phyloP scores from a whole-genome alignment of 2,113 vertebrate genomes.

The Tautogolabrus adspersus region DNA sequence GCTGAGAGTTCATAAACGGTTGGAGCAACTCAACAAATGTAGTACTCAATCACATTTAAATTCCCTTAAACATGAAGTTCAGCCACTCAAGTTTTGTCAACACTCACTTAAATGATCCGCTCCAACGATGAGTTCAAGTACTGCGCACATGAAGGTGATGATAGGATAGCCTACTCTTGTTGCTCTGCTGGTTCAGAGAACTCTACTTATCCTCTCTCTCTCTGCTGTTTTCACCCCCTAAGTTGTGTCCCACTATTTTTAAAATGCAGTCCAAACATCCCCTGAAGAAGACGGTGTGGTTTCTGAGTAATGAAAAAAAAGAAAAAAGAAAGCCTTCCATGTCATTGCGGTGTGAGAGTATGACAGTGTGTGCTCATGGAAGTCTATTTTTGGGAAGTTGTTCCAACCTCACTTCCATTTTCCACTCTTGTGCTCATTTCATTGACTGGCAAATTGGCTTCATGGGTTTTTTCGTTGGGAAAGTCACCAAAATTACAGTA shows the following conservation, averaged over 20 bases:
- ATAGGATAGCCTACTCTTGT: slow-evolving; percentile 12
- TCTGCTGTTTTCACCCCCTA: slow-evolving; percentile 9
- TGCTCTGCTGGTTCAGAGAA: not conserved
- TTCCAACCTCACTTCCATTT: slow-evolving; percentile 66
- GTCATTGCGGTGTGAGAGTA: slow-evolving; percentile 43
- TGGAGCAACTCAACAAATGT: not conserved
- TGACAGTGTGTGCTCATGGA: slow-evolving; percentile 52
- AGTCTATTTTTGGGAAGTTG: slow-evolving; percentile 73
- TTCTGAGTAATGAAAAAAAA: slow-evolving; percentile 5
- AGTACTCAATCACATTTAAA: slow-evolving; percentile 16
- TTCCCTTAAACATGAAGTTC: slow-evolving; percentile 28
- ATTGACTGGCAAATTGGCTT: slow-evolving; percentile 55
- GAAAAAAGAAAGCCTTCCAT: slow-evolving; percentile 53
- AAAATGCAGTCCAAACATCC: slow-evolving; percentile 50
- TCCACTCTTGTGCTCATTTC: slow-evolving; percentile 60
- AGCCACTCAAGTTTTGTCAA: slow-evolving; percentile 3
- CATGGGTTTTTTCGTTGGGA: not conserved
- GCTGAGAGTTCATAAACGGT: slow-evolving; percentile 8
- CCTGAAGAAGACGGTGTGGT: slow-evolving; percentile 33
- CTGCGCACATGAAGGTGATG: not conserved
- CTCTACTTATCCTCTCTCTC: slow-evolving; percentile 6
- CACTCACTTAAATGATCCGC: slow-evolving; percentile 14
- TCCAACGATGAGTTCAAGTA: slow-evolving; percentile 10
- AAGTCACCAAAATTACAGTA: slow-evolving; percentile 26
- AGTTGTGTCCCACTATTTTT: slow-evolving; percentile 38